Base-by-base conservation (phyloP, 1,140 invertebrate genomes). In the Bombus fervidus region DNA sequence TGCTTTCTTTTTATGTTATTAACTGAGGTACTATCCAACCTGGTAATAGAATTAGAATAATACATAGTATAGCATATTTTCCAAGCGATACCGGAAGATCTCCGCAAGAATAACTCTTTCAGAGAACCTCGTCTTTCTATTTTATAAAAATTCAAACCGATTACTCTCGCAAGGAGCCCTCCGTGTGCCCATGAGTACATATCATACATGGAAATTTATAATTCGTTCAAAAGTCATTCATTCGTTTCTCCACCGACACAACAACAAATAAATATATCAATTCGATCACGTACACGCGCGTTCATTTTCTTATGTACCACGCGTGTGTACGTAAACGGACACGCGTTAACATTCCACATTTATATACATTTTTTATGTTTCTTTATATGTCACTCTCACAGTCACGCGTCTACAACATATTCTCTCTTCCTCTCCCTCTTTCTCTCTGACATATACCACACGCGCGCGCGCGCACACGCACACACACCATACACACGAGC, bases 241-340 rank as follows among this genome's bases (percentile, higher is more conserved):
- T 85, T 80, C 81, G 79, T 72, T 72, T 89, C 53, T 85, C 53
- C 73, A 64, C 37, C 28, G 12, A 87, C 82, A 85, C 91, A 92
- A 91, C 88, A 87, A 81, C 91, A 91, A 93, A 92, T 93, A 93
- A 93, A 93, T 92, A 92, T 92, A 92, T 90, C 53, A 88, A 71
- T 88, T 80, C 74, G 81, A 59, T 75, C 77, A 83, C 84, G 77
- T 79, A 77, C 39, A 81, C 75, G 75, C 62, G n/a, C 47, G 76
- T 57, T 71, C 47, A 62, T 39, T 34, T n/a, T 3, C 10, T 37
- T 79, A 78, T 53, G 84, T 4, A 59, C 72, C 53, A 86, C 13
- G 59, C 81, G 76, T 75, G 64, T 83, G 71, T 80, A 85, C 86
- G 62, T 84, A 83, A 87, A 83, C 91, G 86, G 79, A 83, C 84